phyloP scores from a whole-genome alignment of 2,888 invertebrate genomes.

The Rhingia campestris region DNA sequence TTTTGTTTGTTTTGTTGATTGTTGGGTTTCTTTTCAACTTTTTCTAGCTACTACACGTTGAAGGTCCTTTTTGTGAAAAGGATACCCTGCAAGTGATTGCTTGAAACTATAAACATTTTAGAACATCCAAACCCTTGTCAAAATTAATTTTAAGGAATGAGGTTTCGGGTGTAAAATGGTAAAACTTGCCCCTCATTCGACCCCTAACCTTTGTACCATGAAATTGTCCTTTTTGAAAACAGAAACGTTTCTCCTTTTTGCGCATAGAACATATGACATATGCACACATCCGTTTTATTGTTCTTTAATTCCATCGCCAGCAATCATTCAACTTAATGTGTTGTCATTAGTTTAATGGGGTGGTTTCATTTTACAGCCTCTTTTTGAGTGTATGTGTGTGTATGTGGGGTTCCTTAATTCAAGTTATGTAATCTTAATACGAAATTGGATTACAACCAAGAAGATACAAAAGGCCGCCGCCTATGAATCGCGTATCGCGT shows the following conservation, averaged over 20 bases:
- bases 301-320: constrained; percentile 22
- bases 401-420: no score
- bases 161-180: constrained; percentile 6
- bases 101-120: constrained; percentile 41
- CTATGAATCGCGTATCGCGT: background rate
- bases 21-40: no score
- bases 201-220: constrained; percentile 34
- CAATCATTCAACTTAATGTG: constrained; percentile 67
- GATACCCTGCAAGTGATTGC: constrained; percentile 41
- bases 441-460: constrained; percentile 40
- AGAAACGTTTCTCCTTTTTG: background rate
- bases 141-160: constrained; percentile 33
- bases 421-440: constrained; percentile 26
- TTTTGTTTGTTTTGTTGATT: background rate
- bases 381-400: background rate
- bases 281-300: background rate
- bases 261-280: background rate
- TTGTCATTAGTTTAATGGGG: constrained; percentile 67
- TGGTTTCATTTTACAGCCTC: constrained; percentile 57
- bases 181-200: constrained; percentile 27
- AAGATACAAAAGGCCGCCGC: background rate
- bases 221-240: constrained; percentile 17
- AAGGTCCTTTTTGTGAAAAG: constrained; percentile 24
- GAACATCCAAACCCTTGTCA: constrained; percentile 32
- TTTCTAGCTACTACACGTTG: constrained; percentile 10